Evolutionary conservation across 2,888 invertebrate species (phyloP).

Genomic region (Teinopalpus imperialis): DNA sequence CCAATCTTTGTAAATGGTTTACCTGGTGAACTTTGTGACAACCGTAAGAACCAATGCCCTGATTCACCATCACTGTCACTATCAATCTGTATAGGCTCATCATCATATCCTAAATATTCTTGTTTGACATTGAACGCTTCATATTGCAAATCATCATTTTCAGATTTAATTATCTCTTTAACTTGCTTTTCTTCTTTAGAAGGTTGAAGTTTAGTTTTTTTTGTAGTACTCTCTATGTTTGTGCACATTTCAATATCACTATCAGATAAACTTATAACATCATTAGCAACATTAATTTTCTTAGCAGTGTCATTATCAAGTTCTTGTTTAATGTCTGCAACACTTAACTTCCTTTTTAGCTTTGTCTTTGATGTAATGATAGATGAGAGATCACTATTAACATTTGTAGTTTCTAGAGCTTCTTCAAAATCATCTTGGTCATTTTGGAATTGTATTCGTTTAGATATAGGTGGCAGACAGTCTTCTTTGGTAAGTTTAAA

Average conservation of each 20-base stretch:
- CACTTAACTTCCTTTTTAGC: conserved; percentile 52
- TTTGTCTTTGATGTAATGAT: conserved; percentile 36
- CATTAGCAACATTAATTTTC: conserved; percentile 30
- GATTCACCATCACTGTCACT: conserved; percentile 79
- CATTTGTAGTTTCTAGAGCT: conserved; percentile 40
- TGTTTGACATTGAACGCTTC: conserved; percentile 68
- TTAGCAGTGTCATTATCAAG: conserved; percentile 30
- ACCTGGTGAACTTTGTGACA: conserved; percentile 74
- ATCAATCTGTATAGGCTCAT: conserved; percentile 59
- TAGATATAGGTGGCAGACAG: conserved; percentile 32
- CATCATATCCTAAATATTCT: conserved; percentile 62
- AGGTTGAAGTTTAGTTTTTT: conserved; percentile 49
- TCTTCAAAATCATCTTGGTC: conserved; percentile 52
- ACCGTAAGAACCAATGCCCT: conserved; percentile 74
- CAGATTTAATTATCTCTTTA: conserved; percentile 45
- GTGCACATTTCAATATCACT: conserved; percentile 47
- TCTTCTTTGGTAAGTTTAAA: conserved; percentile 55
- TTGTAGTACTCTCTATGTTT: conserved; percentile 29
- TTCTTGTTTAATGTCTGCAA: conserved; percentile 33
- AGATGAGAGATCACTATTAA: conserved; percentile 31
- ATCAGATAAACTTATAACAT: conserved; percentile 49
- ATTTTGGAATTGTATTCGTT: conserved; percentile 52
- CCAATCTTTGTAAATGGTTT: conserved; percentile 53
- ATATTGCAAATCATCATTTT: conserved; percentile 55
- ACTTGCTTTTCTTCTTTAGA: conserved; percentile 34